Base-by-base conservation (phyloP, 53 echinoderm and acorn worm species). In the Paracentrotus lividus region DNA sequence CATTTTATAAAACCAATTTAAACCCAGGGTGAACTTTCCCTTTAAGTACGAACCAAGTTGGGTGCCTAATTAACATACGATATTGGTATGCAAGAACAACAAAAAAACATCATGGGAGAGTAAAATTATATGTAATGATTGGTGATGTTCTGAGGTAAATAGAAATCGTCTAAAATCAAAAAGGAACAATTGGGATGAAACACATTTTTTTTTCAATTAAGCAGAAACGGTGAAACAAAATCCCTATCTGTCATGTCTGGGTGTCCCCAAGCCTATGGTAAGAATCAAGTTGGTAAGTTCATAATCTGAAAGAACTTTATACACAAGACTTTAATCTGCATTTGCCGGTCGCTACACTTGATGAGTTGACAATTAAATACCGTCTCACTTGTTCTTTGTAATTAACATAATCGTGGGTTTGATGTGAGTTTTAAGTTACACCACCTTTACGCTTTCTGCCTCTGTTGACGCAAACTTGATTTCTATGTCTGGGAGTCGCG, bases 351-450 rank as follows among this genome's bases (percentile, higher is more conserved):
- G 18, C 38, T 20, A 76, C 42, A 40, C 76, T 42, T 31, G 76
- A 76, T 14, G 49, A 81, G 45, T 72, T 81, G 81, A 81, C 81
- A 81, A 81, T 81, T 81, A 81, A 81, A 81, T 81, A 13, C 81
- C 81, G 10, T 47, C 47, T 81, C 81, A 44, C 2, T 45, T 81
- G 81, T 81, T 47, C 27, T 34, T n/a, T 26, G 45, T 15, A 27
- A 24, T 47, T 33, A 81, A n/a, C 81, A 81, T 81, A 81, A 81
- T 81, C 81, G 26, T 81, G n/a, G 26, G 45, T 44, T 81, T 81
- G 81, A 81, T 27, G 81, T 81, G 26, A 47, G 81, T 81, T 81
- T 81, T 26, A 26, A 81, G 81, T 81, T 81, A 45, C 81, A 81
- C n/a, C 81, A 44, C 47, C 81, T 44, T 10, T 26, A 9, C 27